Conservation (phyloP, 2,797 vertebrate species). For the Calcarius lapponicus region DNA sequence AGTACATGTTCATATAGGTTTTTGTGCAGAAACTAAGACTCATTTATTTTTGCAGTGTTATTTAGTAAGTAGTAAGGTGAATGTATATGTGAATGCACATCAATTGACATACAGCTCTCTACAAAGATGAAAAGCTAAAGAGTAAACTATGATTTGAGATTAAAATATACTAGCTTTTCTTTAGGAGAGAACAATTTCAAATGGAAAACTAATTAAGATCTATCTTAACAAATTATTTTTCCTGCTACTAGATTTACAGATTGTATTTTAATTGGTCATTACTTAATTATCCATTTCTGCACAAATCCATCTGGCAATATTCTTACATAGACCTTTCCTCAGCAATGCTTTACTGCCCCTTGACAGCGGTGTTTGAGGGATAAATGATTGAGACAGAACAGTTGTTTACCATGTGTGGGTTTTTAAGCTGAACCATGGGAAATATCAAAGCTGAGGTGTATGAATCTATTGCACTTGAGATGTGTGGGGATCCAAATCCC, state of each 20-base stretch:
- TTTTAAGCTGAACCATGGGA: conserved; percentile 52
- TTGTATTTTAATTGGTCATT: conserved; percentile 63
- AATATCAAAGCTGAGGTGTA: conserved; percentile 23
- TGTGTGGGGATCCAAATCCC: not conserved
- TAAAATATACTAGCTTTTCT: conserved; percentile 3
- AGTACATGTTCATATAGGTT: conserved; percentile 38
- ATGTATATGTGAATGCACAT: conserved; percentile 3
- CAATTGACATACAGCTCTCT: not conserved
- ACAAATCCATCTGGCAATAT: conserved; percentile 46
- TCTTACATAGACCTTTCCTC: conserved; percentile 22
- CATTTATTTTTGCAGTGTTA: conserved; percentile 1
- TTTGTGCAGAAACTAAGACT: conserved; percentile 27
- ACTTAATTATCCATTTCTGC: conserved; percentile 67
- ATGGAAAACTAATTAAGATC: conserved; percentile 58
- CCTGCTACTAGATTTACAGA: conserved; percentile 32
- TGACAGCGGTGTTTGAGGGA: conserved; percentile 27
- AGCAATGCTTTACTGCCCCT: conserved; percentile 21
- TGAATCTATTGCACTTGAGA: not conserved
- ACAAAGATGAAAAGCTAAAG: conserved; percentile 27
- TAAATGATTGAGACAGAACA: not conserved
- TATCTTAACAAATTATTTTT: conserved; percentile 32
- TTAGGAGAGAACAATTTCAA: conserved; percentile 50
- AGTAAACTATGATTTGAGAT: conserved; percentile 15
- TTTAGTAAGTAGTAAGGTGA: conserved; percentile 4
- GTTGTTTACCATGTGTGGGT: not conserved